Percentiles rank a stretch among this genome's conserved stretches.
Conservation (phyloP, 1,140 invertebrate species). For the Caenorhabditis briggsae region DNA sequence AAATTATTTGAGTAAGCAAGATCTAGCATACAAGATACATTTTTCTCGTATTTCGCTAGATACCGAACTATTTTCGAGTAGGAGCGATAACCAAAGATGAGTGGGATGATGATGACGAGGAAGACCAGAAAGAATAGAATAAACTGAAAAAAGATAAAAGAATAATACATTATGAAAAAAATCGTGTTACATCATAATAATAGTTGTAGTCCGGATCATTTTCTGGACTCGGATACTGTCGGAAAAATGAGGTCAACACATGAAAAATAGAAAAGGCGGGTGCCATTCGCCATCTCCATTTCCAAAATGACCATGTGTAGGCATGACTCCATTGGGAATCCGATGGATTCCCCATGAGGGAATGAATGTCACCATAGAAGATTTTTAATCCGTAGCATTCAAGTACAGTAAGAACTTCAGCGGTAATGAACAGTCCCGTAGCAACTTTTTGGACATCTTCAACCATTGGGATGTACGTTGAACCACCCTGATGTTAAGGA, state of each 20-base stretch:
- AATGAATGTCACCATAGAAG: neutral
- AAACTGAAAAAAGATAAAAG: neutral
- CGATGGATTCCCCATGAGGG: conserved; percentile 8
- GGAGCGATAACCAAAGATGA: neutral
- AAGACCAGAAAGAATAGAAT: neutral
- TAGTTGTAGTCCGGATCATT: neutral
- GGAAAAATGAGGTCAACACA: neutral
- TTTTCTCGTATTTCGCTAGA: neutral
- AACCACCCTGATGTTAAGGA: neutral
- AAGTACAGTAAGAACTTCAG: neutral
- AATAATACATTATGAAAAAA: too few species aligned
- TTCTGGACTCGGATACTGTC: neutral
- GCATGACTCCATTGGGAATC: neutral
- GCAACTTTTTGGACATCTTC: neutral
- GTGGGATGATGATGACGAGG: neutral
- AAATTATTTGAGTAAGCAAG: neutral
- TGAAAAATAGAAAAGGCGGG: too few species aligned
- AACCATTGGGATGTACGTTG: neutral
- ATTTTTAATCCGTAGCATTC: conserved; percentile 8
- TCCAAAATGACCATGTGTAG: neutral
- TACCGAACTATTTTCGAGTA: neutral
- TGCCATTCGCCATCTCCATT: neutral
- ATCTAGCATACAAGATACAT: neutral
- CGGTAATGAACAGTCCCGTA: neutral
- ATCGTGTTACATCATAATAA: neutral